phyloP scores from a whole-genome alignment of 2,113 vertebrate species.

The Otis tarda region DNA sequence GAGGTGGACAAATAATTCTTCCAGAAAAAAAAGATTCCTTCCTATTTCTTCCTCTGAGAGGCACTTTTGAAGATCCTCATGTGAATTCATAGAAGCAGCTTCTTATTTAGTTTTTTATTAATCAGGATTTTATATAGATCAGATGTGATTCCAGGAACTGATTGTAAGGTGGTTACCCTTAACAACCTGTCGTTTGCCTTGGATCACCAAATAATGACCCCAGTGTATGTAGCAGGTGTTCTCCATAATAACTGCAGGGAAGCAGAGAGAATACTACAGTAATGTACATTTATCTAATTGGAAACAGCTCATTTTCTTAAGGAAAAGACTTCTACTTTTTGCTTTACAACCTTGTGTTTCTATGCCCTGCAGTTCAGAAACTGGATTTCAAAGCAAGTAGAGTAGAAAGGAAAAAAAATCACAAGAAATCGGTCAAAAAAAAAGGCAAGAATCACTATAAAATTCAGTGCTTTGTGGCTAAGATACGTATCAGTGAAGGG shows the following conservation, averaged over 20 bases:
- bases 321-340: not conserved
- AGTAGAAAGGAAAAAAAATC: not conserved
- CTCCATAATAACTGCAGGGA: not conserved
- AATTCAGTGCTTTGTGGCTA: not conserved
- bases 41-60: not conserved
- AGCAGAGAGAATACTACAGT: not conserved
- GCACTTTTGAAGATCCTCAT: not conserved
- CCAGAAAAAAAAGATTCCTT: not conserved
- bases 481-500: not conserved
- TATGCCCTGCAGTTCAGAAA: not conserved
- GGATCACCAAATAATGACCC: not conserved
- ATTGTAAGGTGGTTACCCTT: not conserved
- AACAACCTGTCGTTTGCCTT: not conserved
- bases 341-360: not conserved
- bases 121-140: not conserved
- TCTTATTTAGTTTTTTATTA: not conserved
- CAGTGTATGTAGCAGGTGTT: not conserved
- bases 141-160: not conserved
- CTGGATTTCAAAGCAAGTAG: not conserved
- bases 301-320: not conserved
- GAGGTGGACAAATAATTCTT: not conserved
- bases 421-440: not conserved
- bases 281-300: not conserved
- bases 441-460: not conserved
- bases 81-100: not conserved